These are phyloP conservation scores for Muraenolepis orangiensis DNA, from an alignment of 2,797 vertebrate species.

Conservation along the genomic window DNA sequence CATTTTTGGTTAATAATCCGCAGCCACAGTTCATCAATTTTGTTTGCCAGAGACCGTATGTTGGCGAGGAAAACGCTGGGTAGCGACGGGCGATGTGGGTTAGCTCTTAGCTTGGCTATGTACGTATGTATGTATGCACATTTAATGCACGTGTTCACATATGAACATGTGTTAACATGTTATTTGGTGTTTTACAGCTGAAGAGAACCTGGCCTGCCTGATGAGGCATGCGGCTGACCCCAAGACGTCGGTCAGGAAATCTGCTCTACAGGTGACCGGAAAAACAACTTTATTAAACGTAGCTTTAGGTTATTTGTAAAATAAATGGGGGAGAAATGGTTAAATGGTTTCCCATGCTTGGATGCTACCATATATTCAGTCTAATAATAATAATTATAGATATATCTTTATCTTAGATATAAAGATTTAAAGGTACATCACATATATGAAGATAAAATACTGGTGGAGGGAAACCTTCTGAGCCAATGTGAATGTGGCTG, in stretches of 20 bases:
- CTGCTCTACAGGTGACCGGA: conserved; percentile 84
- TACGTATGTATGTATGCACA: background rate
- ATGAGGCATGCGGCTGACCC: conserved; percentile 76
- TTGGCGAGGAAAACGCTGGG: too few relatives aligned
- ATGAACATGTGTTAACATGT: background rate
- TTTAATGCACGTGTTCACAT: background rate
- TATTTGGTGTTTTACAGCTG: conserved; percentile 62
- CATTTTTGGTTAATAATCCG: too few relatives aligned
- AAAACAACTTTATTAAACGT: too few relatives aligned
- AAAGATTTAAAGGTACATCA: background rate
- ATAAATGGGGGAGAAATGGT: background rate
- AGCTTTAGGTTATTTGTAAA: background rate
- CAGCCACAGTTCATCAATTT: too few relatives aligned
- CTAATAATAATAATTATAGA: background rate
- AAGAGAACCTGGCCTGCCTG: conserved; percentile 78
- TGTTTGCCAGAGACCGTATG: too few relatives aligned
- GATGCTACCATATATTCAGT: background rate
- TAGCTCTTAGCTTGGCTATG: too few relatives aligned
- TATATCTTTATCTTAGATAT: background rate
- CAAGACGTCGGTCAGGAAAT: conserved; percentile 87
- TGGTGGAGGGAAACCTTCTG: background rate
- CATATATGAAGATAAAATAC: background rate
- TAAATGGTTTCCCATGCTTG: background rate
- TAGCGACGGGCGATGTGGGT: too few relatives aligned
- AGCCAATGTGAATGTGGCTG: too few relatives aligned